phyloP scores from a whole-genome alignment of 1,140 invertebrate species.

The Archegozetes longisetosus region DNA sequence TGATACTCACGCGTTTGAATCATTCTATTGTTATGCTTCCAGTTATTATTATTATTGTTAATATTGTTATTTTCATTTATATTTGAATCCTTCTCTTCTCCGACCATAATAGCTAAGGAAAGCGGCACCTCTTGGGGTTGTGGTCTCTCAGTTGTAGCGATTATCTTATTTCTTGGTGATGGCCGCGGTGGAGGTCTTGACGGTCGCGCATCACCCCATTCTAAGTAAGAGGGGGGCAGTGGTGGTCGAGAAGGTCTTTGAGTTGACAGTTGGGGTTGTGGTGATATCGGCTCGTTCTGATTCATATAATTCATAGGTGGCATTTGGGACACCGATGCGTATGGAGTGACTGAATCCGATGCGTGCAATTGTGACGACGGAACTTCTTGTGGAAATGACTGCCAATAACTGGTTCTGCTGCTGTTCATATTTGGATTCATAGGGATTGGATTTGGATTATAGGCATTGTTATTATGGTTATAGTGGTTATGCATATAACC shows the following conservation, averaged over 20 bases:
- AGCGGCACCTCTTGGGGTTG: slow-evolving; percentile 21
- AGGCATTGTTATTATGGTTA: too few relatives aligned
- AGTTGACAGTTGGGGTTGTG: too few relatives aligned
- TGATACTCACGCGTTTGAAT: background rate
- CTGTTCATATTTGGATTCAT: too few relatives aligned
- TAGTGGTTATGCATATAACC: too few relatives aligned
- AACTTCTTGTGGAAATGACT: too few relatives aligned
- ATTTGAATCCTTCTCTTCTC: slow-evolving; percentile 16
- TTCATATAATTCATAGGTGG: too few relatives aligned
- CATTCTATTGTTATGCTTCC: background rate
- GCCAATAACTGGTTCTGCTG: too few relatives aligned
- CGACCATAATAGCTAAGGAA: slow-evolving; percentile 24
- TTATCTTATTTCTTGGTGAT: background rate
- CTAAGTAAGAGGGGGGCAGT: background rate
- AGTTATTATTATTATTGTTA: background rate
- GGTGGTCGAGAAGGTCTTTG: background rate
- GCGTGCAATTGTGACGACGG: too few relatives aligned
- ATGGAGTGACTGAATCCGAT: too few relatives aligned
- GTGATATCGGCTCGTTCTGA: too few relatives aligned
- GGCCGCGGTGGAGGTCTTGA: slow-evolving; percentile 8
- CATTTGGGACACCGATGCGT: too few relatives aligned
- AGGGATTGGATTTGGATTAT: too few relatives aligned
- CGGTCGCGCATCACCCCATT: slow-evolving; percentile 3
- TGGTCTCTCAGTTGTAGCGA: background rate
- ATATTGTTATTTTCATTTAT: slow-evolving; percentile 5